Evolutionary conservation across 2,113 vertebrate species (phyloP).

Genomic region (Ceyx melanurus): DNA sequence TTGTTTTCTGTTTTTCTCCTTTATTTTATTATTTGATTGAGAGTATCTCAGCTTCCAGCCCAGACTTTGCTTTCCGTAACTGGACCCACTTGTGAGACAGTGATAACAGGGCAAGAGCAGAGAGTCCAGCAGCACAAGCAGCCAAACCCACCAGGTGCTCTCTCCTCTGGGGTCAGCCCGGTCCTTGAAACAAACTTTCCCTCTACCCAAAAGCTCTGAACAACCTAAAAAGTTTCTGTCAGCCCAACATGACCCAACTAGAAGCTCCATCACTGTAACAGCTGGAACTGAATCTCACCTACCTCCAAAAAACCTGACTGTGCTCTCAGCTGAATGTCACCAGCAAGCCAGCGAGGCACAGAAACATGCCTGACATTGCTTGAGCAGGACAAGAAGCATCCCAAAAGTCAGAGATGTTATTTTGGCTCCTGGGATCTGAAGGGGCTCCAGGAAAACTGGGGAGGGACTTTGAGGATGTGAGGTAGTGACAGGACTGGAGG

Average conservation of each 20-base stretch:
- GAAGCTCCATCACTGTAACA: background rate
- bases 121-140: background rate
- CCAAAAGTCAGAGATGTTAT: background rate
- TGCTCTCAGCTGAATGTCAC: background rate
- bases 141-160: background rate
- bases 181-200: background rate
- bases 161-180: background rate
- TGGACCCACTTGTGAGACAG: rapidly evolving
- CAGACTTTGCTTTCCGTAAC: background rate
- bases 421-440: too few relatives aligned
- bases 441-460: too few relatives aligned
- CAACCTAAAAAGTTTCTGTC: background rate
- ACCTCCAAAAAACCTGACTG: background rate
- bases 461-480: too few relatives aligned
- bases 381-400: background rate
- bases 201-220: background rate
- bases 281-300: background rate
- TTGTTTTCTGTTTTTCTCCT: background rate
- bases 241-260: background rate
- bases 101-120: background rate
- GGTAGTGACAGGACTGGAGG: too few relatives aligned
- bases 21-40: background rate
- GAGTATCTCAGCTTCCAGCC: background rate
- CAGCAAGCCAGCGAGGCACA: background rate
- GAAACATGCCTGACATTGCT: background rate